Base-by-base conservation (phyloP, 2,113 vertebrate genomes). In the Malurus cyaneus region DNA sequence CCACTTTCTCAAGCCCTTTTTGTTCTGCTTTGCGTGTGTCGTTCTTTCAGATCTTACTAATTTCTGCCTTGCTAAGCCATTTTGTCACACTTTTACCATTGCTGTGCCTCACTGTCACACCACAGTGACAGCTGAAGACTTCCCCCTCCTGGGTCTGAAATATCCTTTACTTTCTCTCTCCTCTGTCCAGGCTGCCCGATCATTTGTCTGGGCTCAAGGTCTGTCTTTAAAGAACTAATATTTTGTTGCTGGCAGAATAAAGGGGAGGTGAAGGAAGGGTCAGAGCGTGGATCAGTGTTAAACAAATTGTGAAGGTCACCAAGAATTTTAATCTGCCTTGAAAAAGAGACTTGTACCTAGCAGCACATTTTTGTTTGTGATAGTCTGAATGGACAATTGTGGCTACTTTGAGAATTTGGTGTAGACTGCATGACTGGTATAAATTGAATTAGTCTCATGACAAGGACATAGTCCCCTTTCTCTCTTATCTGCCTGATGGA, bases 361-460 rank as follows among this genome's bases (percentile, higher is more conserved):
- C 90, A 86, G 92, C 89, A 94, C 83, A 21, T 87, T 94, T 87
- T 83, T 86, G 92, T 88, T 94, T 90, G 92, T 5, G 14, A 41
- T 70, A 21, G 56, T 79, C 96, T 96, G 92, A 95, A 88, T 87
- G 57, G 92, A 91, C 95, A 91, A 69, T 90, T 94, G 96, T 94
- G 93, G 78, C 94, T 74, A 66, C 94, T 18, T 12, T 60, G 94
- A 97, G 96, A 89, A 96, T 90, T 70, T 80, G 93, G 84, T 90
- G 81, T 92, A 81, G 96, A 97, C 97, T 97, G 96, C 92, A 96
- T 96, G 97, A 97, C 97, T 96, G 93, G 95, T 96, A 93, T 91
- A 93, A 98, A 98, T 98, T 96, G 94, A 97, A 98, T 98, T 98
- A 98, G 97, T 95, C 32, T 34, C 89, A 64, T 95, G 97, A 97